Conservation (phyloP, 2,113 vertebrate species). For the Polyodon spathula region DNA sequence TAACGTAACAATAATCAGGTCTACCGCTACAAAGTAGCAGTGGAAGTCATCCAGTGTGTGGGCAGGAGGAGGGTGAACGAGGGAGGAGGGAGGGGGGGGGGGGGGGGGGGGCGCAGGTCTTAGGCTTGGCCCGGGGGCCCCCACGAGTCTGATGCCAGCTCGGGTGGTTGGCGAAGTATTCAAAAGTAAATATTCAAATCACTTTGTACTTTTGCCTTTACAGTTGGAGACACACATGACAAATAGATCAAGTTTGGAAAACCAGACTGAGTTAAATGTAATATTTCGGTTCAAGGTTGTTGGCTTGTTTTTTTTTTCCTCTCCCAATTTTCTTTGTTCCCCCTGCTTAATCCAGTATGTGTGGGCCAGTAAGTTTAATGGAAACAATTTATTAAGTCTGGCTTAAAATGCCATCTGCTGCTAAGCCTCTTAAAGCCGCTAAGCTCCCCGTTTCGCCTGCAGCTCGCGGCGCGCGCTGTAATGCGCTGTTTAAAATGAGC, state of each 20-base stretch:
- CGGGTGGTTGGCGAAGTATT: too few relatives aligned
- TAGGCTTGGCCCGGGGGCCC: too few relatives aligned
- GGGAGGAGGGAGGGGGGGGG: too few relatives aligned
- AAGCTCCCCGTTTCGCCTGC: constrained; percentile 60
- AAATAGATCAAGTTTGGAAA: not conserved
- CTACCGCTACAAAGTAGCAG: too few relatives aligned
- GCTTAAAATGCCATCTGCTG: constrained; percentile 75
- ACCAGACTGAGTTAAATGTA: constrained; percentile 8
- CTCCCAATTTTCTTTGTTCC: constrained; percentile 53
- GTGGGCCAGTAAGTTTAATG: constrained; percentile 72
- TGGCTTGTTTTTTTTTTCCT: constrained; percentile 24
- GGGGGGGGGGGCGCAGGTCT: too few relatives aligned
- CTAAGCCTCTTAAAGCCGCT: constrained; percentile 68
- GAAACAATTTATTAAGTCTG: constrained; percentile 75
- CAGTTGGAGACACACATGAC: too few relatives aligned
- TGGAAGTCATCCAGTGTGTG: too few relatives aligned
- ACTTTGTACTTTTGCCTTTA: too few relatives aligned
- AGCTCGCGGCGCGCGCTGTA: constrained; percentile 64
- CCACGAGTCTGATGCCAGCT: too few relatives aligned
- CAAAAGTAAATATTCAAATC: too few relatives aligned
- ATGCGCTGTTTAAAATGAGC: constrained; percentile 71
- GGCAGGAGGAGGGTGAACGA: too few relatives aligned
- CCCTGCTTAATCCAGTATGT: constrained; percentile 62
- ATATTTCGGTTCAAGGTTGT: constrained; percentile 19
- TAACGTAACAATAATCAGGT: too few relatives aligned